Percentiles rank a stretch among this genome's conserved stretches.
Evolutionary conservation across 2,113 vertebrate genomes (phyloP).

Genomic region (Myotis yumanensis): DNA sequence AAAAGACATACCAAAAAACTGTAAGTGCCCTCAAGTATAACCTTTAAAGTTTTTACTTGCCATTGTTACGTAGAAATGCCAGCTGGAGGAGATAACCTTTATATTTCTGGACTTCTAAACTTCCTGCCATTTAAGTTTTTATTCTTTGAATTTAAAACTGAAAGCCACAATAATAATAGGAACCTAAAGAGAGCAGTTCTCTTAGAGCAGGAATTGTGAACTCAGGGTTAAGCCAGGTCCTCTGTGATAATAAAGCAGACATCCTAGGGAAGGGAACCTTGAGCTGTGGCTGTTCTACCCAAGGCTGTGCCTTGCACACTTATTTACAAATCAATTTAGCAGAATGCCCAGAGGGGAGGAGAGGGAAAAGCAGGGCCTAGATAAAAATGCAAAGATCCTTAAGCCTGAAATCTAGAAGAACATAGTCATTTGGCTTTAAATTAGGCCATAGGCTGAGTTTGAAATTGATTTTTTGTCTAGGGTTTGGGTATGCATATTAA

Average conservation of each 20-base stretch:
- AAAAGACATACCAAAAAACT: no score
- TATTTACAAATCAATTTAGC: conserved; percentile 58
- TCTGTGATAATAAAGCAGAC: not conserved
- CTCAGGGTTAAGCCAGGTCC: not conserved
- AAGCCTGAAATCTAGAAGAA: conserved; percentile 66
- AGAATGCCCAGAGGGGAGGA: not conserved
- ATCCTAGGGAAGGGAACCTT: accelerated
- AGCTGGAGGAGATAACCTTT: not conserved
- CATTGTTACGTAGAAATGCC: conserved; percentile 28
- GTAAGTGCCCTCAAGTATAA: not conserved
- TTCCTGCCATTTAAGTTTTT: conserved; percentile 46
- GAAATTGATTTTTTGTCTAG: conserved; percentile 61
- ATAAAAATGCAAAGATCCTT: conserved; percentile 50
- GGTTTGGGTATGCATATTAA: conserved; percentile 28
- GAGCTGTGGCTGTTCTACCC: accelerated
- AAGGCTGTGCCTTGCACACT: not conserved
- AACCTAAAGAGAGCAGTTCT: not conserved
- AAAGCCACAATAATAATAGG: not conserved
- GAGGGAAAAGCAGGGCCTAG: not conserved
- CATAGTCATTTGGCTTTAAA: conserved; percentile 66
- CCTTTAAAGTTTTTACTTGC: not conserved
- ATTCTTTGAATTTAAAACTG: conserved; percentile 34
- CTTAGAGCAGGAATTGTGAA: not conserved
- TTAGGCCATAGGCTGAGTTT: conserved; percentile 52
- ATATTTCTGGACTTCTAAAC: conserved; percentile 16